These are phyloP conservation scores for Dromius quadrimaculatus DNA, from an alignment of 2,888 invertebrate species.

Conservation along the genomic window DNA sequence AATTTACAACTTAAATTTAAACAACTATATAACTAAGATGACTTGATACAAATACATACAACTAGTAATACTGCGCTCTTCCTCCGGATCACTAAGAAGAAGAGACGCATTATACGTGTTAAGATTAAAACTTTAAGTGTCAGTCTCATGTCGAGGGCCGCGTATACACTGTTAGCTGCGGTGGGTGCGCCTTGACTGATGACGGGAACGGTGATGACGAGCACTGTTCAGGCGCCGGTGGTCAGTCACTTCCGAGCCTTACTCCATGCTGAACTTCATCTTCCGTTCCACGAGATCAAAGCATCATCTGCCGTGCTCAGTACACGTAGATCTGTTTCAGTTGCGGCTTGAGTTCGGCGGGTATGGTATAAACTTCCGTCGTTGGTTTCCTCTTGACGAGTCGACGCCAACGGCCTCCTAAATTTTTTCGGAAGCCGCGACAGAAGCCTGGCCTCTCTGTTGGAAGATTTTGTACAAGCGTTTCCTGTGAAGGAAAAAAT, in stretches of 20 bases:
- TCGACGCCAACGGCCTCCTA: conserved; percentile 87
- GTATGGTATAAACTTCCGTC: conserved; percentile 85
- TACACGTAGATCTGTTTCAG: conserved; percentile 91
- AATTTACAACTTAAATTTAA: conserved; percentile 29
- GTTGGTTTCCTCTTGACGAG: conserved; percentile 87
- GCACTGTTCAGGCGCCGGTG: conserved; percentile 26
- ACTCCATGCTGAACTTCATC: conserved; percentile 11
- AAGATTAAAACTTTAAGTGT: conserved; percentile 41
- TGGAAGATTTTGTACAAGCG: conserved; percentile 78
- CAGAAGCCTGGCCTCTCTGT: conserved; percentile 80
- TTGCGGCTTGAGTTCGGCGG: conserved; percentile 88
- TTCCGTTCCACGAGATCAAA: not conserved
- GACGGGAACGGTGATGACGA: not conserved
- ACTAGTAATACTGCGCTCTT: conserved; percentile 46
- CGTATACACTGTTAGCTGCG: conserved; percentile 30
- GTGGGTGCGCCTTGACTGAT: conserved; percentile 13
- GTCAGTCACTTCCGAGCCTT: conserved; percentile 32
- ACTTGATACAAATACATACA: conserved; percentile 50
- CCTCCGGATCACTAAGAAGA: conserved; percentile 45
- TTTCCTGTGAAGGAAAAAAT: conserved; percentile 75
- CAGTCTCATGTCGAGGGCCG: conserved; percentile 44
- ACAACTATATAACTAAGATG: conserved; percentile 42
- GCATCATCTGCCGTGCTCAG: conserved; percentile 70
- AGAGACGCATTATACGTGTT: conserved; percentile 45
- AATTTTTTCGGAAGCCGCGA: conserved; percentile 86